Percentiles rank a stretch among this genome's conserved stretches.
Conservation (phyloP, 1,140 invertebrate genomes). For the Eriocheir sinensis region DNA sequence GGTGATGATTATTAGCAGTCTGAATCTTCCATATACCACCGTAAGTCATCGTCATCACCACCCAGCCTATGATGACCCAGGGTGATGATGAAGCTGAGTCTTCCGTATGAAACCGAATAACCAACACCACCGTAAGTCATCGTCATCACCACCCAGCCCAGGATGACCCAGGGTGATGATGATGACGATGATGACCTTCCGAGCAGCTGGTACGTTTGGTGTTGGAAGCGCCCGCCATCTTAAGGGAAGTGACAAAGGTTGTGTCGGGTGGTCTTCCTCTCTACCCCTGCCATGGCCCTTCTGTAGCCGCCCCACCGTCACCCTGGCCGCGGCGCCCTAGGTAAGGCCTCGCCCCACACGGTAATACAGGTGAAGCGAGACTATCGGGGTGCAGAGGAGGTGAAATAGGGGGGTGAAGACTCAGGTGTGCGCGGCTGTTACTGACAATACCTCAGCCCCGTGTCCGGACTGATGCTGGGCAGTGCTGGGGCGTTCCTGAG, state of each 20-base stretch:
- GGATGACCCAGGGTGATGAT: not conserved
- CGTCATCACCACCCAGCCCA: not conserved
- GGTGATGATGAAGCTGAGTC: not conserved
- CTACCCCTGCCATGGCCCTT: conserved; percentile 47
- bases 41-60: not conserved
- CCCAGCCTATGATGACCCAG: not conserved
- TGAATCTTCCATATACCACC: not conserved
- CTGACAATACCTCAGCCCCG: conserved; percentile 33
- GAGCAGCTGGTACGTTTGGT: not conserved
- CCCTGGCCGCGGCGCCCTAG: conserved; percentile 35
- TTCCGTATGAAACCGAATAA: not conserved
- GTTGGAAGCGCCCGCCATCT: conserved; percentile 71
- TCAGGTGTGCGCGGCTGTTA: conserved; percentile 5
- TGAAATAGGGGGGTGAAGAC: not conserved
- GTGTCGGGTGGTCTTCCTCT: conserved; percentile 32
- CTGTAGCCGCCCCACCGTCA: conserved; percentile 46
- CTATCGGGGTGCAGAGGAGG: not conserved
- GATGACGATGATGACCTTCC: conserved; percentile 1
- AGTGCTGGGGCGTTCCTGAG: not conserved
- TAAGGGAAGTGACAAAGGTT: conserved; percentile 68
- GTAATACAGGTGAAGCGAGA: not conserved
- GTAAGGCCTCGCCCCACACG: not conserved
- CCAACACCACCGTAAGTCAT: not conserved
- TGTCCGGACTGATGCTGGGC: conserved; percentile 11
- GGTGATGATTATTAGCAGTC: not conserved